Evolutionary conservation across 2,888 invertebrate genomes (phyloP), one percentile per base, ranked within the genome.

Genomic region (Dolichomitus sp.): DNA sequence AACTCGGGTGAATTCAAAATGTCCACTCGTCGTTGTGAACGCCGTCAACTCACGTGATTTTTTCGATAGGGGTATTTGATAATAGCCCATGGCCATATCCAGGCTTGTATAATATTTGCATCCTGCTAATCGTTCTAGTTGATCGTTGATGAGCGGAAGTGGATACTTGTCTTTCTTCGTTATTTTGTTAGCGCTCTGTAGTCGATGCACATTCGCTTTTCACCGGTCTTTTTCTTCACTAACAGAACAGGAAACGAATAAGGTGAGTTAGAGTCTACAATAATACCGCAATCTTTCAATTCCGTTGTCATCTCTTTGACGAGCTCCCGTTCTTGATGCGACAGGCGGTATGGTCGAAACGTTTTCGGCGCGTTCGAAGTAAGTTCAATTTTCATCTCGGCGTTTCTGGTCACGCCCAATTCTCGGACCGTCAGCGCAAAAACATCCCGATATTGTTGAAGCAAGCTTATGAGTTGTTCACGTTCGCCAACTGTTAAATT

Each of bases 1-100:
- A 95, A 19, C 93, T 95, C 11, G 94, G 94, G 1, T 89, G 93
- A 40, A 94, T 94, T 70, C 69, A 66, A 63, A 48, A 6, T 65
- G 63, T 27, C 74, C 33, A 87, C 90, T 66, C 12, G 86, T 88
- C 0, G 88, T 89, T 6, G 88, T 81, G 83, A 92, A 92, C 0
- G 90, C 87, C 2, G 90, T 91, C 48, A 88, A 88, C 78, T 89
- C 84, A 3, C 86, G 78, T 5, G 88, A 89, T 5, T 86, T 77
- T 77, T 88, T 79, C 0, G 85, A 80, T 27, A 91, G 45, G 17
- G 59, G 57, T 14, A 91, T 84, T 54, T 91, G 90, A 66, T 90
- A 84, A 63, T 90, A 92, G 0, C 86, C 90, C 81, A 87, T 87
- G 69, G 86, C 87, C 11, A 91, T 75, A n/a, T n/a, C n/a, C n/a